phyloP scores from a whole-genome alignment of 2,797 vertebrate species.

The Cirrhinus mrigala region DNA sequence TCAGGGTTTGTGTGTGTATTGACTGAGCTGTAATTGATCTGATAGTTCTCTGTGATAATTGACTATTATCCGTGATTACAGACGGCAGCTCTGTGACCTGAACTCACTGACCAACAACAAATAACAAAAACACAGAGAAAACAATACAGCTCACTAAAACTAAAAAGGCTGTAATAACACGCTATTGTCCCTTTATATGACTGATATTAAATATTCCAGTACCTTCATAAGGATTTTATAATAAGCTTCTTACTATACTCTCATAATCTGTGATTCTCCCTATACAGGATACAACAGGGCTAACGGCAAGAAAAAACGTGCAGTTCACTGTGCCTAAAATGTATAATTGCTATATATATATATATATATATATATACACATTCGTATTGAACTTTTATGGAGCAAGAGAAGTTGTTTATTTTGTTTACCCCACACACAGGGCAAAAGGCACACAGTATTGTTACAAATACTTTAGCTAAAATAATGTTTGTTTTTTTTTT shows the following conservation, averaged over 20 bases:
- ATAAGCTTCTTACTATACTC: background rate
- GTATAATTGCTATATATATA: too few species aligned
- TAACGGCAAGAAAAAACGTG: too few species aligned
- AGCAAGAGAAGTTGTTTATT: too few species aligned
- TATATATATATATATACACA: too few species aligned
- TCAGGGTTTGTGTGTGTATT: slow-evolving; percentile 74
- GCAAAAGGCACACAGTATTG: too few species aligned
- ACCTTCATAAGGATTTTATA: background rate
- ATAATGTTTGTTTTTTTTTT: too few species aligned
- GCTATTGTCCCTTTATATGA: background rate
- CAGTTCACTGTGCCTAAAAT: too few species aligned
- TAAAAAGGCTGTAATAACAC: slow-evolving; percentile 61
- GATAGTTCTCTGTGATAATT: slow-evolving; percentile 88
- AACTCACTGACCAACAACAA: slow-evolving; percentile 80
- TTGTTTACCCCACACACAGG: too few species aligned
- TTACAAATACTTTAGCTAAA: too few species aligned
- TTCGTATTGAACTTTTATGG: too few species aligned
- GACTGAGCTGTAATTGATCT: slow-evolving; percentile 85
- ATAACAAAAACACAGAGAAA: slow-evolving; percentile 75
- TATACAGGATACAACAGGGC: too few species aligned
- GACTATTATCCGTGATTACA: slow-evolving; percentile 89
- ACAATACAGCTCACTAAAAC: slow-evolving; percentile 76
- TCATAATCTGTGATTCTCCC: background rate
- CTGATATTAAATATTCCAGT: background rate
- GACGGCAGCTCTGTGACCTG: slow-evolving; percentile 83